Evolutionary conservation across 2,113 vertebrate species (phyloP).

Genomic region (Riparia riparia): DNA sequence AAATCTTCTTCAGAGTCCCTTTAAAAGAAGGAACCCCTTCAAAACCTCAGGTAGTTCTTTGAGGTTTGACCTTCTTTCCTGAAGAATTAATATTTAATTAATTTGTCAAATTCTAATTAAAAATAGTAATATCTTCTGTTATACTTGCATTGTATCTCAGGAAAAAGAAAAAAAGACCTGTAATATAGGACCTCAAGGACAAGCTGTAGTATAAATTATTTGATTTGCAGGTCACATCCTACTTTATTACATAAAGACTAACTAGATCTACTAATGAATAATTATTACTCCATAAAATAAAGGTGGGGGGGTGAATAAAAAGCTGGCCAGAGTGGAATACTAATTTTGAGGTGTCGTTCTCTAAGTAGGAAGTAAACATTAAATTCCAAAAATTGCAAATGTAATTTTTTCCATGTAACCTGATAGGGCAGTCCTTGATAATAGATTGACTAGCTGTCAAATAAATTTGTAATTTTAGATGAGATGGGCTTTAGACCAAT

Average conservation of each 20-base stretch:
- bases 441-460: conserved; percentile 45
- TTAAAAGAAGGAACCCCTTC: conserved; percentile 6
- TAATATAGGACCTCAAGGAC: conserved; percentile 64
- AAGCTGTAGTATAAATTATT: conserved; percentile 74
- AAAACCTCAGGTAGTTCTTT: conserved; percentile 16
- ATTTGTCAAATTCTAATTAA: conserved; percentile 67
- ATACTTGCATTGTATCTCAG: conserved; percentile 5
- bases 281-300: conserved; percentile 84
- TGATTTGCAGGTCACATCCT: conserved; percentile 81
- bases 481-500: conserved; percentile 29
- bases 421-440: conserved; percentile 43
- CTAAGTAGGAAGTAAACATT: conserved; percentile 66
- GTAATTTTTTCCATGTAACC: conserved; percentile 65
- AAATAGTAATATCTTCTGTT: conserved; percentile 54
- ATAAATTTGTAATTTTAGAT: conserved; percentile 65
- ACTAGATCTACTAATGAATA: conserved; percentile 82
- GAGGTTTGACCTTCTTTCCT: conserved; percentile 49
- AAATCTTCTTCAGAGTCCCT: background rate
- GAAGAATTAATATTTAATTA: conserved; percentile 61
- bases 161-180: background rate
- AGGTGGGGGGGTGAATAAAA: background rate
- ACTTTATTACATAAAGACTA: conserved; percentile 80
- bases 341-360: conserved; percentile 68
- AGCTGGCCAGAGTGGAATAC: conserved; percentile 65
- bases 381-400: conserved; percentile 67